These are phyloP conservation scores for Andrena hattorfiana DNA, from an alignment of 2,888 invertebrate species.

Conservation along the genomic window DNA sequence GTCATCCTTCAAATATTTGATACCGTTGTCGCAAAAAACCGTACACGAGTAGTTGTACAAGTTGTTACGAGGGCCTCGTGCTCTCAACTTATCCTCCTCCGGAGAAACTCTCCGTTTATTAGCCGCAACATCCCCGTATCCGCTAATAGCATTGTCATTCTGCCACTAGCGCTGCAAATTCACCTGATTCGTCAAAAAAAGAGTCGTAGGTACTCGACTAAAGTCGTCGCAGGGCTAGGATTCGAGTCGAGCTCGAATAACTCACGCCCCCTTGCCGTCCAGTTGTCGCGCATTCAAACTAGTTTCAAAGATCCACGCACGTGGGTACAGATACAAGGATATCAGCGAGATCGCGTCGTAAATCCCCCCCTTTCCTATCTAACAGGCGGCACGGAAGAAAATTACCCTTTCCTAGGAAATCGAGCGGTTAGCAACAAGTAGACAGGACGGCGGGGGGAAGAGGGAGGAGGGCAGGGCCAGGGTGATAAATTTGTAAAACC, in stretches of 20 bases:
- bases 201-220: background rate
- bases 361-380: conserved; percentile 67
- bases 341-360: conserved; percentile 72
- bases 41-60: background rate
- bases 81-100: too few species aligned
- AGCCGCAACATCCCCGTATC: too few species aligned
- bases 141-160: too few species aligned
- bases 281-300: conserved; percentile 27
- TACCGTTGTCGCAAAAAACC: conserved; percentile 10
- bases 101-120: too few species aligned
- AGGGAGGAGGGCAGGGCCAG: conserved; percentile 6
- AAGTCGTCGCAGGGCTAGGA: background rate
- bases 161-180: too few species aligned
- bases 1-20: conserved; percentile 39
- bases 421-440: conserved; percentile 48
- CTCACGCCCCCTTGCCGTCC: background rate
- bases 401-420: conserved; percentile 70
- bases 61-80: background rate
- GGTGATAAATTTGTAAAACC: conserved; percentile 75
- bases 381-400: conserved; percentile 49
- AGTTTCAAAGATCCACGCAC: conserved; percentile 24
- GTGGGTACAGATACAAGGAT: conserved; percentile 35
- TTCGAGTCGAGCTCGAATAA: conserved; percentile 10
- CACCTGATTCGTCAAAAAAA: too few species aligned
- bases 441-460: background rate